Evolutionary conservation across 2,113 vertebrate species (phyloP).

Genomic region (Nothoprocta perdicaria): DNA sequence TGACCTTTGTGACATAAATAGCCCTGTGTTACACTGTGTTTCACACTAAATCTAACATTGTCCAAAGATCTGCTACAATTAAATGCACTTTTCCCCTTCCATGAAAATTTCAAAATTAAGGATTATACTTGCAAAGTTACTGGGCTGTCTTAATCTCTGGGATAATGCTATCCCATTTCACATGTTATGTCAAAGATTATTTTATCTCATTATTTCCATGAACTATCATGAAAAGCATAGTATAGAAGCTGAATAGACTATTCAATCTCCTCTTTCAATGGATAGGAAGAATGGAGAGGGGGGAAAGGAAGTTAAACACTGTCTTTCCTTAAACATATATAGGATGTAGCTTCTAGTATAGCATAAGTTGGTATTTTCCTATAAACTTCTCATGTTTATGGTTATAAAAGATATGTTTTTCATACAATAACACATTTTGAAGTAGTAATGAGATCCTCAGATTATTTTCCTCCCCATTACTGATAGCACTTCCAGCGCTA

Average conservation of each 20-base stretch:
- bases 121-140: background rate
- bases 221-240: background rate
- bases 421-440: slow-evolving; percentile 70
- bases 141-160: background rate
- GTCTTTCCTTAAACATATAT: background rate
- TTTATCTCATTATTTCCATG: slow-evolving; percentile 35
- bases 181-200: background rate
- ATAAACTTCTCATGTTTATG: slow-evolving; percentile 56
- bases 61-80: background rate
- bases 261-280: background rate
- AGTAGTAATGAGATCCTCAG: slow-evolving; percentile 70
- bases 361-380: slow-evolving; percentile 47
- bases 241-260: background rate
- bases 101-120: background rate
- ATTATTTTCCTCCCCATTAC: slow-evolving; percentile 65
- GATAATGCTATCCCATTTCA: background rate
- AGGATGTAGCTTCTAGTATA: background rate
- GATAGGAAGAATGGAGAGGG: background rate
- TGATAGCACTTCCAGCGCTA: slow-evolving; percentile 58
- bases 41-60: slow-evolving; percentile 1
- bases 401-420: slow-evolving; percentile 69
- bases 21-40: background rate
- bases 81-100: background rate
- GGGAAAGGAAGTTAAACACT: background rate
- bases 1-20: slow-evolving; percentile 20